Percentiles rank a stretch among this genome's conserved stretches.
phyloP scores from a whole-genome alignment of 1,140 invertebrate genomes.

The Drosophila melanica region DNA sequence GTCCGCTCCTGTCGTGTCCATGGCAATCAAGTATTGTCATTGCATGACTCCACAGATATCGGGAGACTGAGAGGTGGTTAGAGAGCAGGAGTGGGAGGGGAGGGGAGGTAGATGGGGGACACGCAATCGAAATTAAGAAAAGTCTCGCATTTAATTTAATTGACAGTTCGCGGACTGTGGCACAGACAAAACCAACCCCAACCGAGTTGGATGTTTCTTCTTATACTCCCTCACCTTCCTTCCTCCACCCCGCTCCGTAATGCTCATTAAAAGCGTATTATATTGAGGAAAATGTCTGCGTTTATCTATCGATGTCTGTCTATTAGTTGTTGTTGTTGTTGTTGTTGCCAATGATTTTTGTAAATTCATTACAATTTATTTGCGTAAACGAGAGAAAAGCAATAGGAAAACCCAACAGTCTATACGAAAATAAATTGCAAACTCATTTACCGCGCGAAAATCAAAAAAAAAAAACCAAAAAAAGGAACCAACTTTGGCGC shows the following conservation, averaged over 20 bases:
- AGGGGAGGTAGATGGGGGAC: constrained; percentile 7
- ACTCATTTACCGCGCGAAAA: constrained; percentile 70
- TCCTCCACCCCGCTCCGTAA: constrained; percentile 30
- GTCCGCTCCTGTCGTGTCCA: constrained; percentile 52
- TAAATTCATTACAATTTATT: constrained; percentile 79
- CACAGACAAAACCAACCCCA: constrained; percentile 24
- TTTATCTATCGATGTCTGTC: constrained; percentile 24
- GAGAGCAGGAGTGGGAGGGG: too few relatives aligned
- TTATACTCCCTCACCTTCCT: neutral
- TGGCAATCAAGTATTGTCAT: constrained; percentile 77
- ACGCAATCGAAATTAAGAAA: constrained; percentile 78
- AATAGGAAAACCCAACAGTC: constrained; percentile 7
- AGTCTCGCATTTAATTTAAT: constrained; percentile 78
- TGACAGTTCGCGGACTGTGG: constrained; percentile 68
- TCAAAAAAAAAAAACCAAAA: neutral
- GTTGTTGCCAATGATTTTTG: constrained; percentile 56
- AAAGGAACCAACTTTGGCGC: constrained; percentile 40
- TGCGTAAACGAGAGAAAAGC: constrained; percentile 12
- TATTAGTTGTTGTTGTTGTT: neutral
- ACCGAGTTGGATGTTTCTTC: too few relatives aligned
- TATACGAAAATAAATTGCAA: constrained; percentile 67
- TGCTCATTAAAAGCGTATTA: constrained; percentile 77
- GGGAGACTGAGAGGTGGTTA: neutral
- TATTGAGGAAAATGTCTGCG: constrained; percentile 36
- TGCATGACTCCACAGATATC: constrained; percentile 64